phyloP scores from a whole-genome alignment of 2,888 invertebrate genomes.

The Drosophila engyochracea region DNA sequence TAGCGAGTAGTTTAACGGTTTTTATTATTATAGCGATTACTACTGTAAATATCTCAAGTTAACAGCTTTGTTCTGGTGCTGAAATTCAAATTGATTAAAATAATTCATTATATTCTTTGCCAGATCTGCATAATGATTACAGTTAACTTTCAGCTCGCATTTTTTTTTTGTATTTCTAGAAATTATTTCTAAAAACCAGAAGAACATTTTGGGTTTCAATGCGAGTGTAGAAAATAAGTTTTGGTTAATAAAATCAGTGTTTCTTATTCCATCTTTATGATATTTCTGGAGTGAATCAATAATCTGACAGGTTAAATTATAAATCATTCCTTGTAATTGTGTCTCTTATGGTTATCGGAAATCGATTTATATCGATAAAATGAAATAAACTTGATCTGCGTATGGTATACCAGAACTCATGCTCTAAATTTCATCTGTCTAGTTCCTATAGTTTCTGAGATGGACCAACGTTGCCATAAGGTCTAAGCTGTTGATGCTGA shows the following conservation, averaged over 20 bases:
- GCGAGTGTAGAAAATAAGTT: too few species aligned
- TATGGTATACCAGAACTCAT: too few species aligned
- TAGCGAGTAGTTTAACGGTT: not conserved
- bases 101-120: not conserved
- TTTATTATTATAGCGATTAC: not conserved
- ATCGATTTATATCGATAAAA: not conserved
- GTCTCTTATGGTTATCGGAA: not conserved
- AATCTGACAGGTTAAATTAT: not conserved
- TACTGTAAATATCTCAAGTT: not conserved
- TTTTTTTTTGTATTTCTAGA: not conserved
- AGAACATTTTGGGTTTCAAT: too few species aligned
- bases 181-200: not conserved
- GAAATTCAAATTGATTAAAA: not conserved
- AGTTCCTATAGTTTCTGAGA: not conserved
- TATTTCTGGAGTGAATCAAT: not conserved
- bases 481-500: too few species aligned
- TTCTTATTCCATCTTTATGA: not conserved
- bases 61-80: not conserved
- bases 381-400: too few species aligned
- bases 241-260: not conserved
- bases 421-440: fast-evolving
- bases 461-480: fast-evolving
- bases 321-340: not conserved
- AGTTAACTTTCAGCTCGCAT: not conserved
- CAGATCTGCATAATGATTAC: not conserved